These are phyloP conservation scores for Dasyornis broadbenti DNA, from an alignment of 2,113 vertebrate genomes.

Conservation along the genomic window DNA sequence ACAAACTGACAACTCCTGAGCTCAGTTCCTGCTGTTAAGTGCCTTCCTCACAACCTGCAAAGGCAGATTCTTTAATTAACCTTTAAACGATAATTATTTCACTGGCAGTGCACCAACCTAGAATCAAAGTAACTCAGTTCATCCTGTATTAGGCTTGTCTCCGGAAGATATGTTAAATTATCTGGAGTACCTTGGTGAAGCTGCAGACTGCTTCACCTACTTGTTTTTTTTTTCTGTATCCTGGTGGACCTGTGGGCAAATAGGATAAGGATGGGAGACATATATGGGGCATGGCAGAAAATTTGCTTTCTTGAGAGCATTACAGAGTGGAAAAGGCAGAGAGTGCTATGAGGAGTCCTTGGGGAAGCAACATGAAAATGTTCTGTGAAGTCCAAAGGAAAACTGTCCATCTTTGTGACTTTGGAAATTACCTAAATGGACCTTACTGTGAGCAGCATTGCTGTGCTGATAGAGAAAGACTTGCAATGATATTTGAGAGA, in stretches of 20 bases:
- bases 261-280: not conserved
- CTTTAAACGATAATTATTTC: constrained; percentile 71
- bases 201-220: not conserved
- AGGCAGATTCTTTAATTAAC: constrained; percentile 67
- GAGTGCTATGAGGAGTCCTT: not conserved
- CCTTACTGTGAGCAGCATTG: not conserved
- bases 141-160: constrained; percentile 4
- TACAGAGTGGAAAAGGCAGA: not conserved
- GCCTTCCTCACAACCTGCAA: constrained; percentile 54
- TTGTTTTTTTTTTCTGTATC: not conserved
- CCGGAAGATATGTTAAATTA: constrained; percentile 3
- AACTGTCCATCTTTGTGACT: not conserved
- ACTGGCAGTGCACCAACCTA: constrained; percentile 39
- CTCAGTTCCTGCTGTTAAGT: constrained; percentile 49
- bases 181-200: not conserved
- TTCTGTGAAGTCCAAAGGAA: not conserved
- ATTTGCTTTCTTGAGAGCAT: not conserved
- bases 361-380: not conserved
- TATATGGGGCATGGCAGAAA: not conserved
- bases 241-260: not conserved
- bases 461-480: not conserved
- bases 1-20: not conserved
- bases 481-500: not conserved
- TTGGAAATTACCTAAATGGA: not conserved
- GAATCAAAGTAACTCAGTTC: constrained; percentile 33